phyloP scores from a whole-genome alignment of 1,140 invertebrate species.

The Eupristina koningsbergeri region DNA sequence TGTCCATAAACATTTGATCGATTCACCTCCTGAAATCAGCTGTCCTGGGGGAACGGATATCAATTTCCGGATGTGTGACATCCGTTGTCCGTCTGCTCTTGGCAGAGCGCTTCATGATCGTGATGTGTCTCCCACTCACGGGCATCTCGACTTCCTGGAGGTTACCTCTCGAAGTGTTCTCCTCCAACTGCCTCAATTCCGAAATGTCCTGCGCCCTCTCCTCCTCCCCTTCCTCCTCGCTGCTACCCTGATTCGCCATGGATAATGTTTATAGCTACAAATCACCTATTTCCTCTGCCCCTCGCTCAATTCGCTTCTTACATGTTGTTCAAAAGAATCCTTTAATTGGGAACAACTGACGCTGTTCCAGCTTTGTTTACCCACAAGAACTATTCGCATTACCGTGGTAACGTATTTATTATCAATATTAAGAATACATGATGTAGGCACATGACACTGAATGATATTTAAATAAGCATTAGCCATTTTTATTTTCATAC shows the following conservation, averaged over 20 bases:
- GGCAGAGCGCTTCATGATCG: constrained; percentile 43
- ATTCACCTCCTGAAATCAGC: constrained; percentile 57
- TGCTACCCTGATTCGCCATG: neutral
- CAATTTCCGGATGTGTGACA: constrained; percentile 54
- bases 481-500: neutral
- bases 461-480: neutral
- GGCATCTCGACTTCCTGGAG: constrained; percentile 68
- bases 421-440: neutral
- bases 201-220: constrained; percentile 59
- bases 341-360: neutral
- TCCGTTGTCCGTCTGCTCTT: constrained; percentile 51
- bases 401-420: neutral
- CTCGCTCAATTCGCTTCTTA: neutral
- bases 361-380: neutral
- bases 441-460: neutral
- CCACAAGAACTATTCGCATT: neutral
- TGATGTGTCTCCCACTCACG: constrained; percentile 54
- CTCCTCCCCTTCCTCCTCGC: constrained; percentile 58
- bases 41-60: constrained; percentile 58
- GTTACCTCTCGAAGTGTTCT: constrained; percentile 66
- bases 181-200: constrained; percentile 68
- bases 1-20: constrained; percentile 4
- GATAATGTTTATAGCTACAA: neutral
- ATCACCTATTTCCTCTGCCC: neutral
- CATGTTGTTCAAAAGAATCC: neutral